These are phyloP conservation scores for Amazona guildingii DNA, from an alignment of 2,113 vertebrate genomes.

Conservation along the genomic window DNA sequence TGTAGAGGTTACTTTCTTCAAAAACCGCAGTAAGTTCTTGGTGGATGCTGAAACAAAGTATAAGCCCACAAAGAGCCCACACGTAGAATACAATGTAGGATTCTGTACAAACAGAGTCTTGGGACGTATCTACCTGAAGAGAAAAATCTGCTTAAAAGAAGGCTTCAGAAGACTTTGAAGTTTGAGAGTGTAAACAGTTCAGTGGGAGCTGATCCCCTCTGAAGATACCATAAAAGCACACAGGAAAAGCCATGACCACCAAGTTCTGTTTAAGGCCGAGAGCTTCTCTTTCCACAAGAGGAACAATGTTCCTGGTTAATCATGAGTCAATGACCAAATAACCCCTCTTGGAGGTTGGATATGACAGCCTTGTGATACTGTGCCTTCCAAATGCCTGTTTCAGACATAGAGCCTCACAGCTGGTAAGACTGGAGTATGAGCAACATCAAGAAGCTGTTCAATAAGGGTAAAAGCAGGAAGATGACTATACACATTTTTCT, in stretches of 20 bases:
- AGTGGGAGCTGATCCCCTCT: neutral
- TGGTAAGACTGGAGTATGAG: neutral
- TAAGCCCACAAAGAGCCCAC: neutral
- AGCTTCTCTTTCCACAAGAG: neutral
- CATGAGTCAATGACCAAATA: neutral
- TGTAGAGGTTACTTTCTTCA: neutral
- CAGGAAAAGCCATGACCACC: neutral
- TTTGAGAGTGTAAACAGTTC: neutral
- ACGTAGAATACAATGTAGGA: neutral
- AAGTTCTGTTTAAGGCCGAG: neutral
- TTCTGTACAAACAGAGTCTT: neutral
- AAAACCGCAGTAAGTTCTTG: neutral
- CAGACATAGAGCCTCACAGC: neutral
- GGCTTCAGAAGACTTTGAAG: neutral
- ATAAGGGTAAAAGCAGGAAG: neutral
- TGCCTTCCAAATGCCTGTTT: neutral
- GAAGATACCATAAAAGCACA: neutral
- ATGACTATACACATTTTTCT: neutral
- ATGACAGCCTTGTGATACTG: neutral
- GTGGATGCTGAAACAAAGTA: neutral
- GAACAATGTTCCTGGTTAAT: neutral
- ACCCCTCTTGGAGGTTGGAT: neutral
- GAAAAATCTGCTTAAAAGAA: neutral
- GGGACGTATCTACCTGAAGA: neutral
- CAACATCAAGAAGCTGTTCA: neutral